Percentiles rank a stretch among this genome's conserved stretches.
These are phyloP conservation scores for Myanophis thanlyinensis DNA, from an alignment of 2,113 vertebrate genomes.

Conservation along the genomic window DNA sequence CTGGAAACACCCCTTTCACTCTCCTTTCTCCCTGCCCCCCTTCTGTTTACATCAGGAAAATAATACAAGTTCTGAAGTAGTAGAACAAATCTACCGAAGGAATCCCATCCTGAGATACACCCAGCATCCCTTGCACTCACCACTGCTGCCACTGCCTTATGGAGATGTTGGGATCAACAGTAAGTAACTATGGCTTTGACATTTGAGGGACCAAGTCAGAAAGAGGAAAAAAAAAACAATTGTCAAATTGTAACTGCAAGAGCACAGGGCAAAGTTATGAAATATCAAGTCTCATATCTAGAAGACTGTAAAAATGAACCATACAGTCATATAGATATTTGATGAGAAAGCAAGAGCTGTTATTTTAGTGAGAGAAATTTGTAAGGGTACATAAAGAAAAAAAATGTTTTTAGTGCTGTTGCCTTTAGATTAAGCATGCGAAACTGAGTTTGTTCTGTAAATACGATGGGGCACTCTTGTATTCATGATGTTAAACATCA, in stretches of 20 bases:
- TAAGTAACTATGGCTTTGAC: conserved; percentile 60
- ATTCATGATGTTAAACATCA: neutral
- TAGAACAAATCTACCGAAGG: conserved; percentile 88
- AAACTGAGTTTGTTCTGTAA: neutral
- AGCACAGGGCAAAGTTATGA: neutral
- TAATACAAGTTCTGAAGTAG: conserved; percentile 84
- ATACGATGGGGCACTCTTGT: neutral
- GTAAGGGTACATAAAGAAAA: neutral
- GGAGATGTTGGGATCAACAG: conserved; percentile 81
- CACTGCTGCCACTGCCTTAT: conserved; percentile 84
- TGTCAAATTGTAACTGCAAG: no score
- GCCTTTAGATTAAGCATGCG: neutral
- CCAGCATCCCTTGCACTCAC: conserved; percentile 88
- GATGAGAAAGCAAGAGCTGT: neutral
- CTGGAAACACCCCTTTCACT: neutral
- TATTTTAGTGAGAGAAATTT: neutral
- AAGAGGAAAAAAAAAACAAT: neutral
- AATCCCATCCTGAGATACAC: conserved; percentile 92
- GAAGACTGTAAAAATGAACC: neutral
- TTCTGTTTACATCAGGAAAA: conserved; percentile 73
- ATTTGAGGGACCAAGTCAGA: neutral
- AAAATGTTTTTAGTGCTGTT: neutral
- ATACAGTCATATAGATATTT: neutral
- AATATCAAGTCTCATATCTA: neutral
- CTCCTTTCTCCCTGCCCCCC: neutral